Conservation (phyloP, 2,797 vertebrate species). For the Sternotherus odoratus region DNA sequence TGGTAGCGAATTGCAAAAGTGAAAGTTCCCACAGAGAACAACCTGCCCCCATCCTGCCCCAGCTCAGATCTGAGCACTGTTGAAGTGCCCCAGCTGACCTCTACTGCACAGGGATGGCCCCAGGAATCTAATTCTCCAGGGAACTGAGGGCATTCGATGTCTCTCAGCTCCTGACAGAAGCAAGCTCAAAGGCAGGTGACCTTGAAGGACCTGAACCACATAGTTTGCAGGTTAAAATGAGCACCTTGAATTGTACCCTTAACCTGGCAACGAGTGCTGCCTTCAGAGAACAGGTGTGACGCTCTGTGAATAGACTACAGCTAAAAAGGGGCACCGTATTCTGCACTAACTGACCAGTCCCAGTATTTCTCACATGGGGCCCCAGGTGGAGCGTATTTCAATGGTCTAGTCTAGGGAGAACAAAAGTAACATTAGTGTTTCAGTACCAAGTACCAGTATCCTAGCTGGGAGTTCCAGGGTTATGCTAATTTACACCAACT, state of each 20-base stretch:
- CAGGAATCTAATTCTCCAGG: not conserved
- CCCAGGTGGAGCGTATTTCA: too few species aligned
- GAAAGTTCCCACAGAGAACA: not conserved
- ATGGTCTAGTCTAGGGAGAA: not conserved
- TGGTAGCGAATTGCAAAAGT: not conserved
- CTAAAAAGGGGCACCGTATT: not conserved
- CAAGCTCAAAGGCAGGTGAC: not conserved
- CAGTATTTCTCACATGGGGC: too few species aligned
- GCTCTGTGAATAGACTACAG: not conserved
- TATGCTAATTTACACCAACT: not conserved
- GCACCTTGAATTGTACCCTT: not conserved
- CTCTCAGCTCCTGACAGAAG: not conserved
- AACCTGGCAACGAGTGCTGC: not conserved
- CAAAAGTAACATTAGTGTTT: not conserved
- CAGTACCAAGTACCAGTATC: not conserved
- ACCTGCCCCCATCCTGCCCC: not conserved
- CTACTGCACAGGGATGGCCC: not conserved
- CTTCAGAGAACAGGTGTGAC: not conserved
- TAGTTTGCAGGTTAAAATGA: not conserved
- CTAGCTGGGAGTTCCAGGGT: not conserved
- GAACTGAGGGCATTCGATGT: not conserved
- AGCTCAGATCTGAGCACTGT: not conserved
- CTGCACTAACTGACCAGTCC: too few species aligned
- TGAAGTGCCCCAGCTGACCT: not conserved
- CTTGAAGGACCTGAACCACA: not conserved